phyloP scores from a whole-genome alignment of 2,113 vertebrate species.

The Brachypteracias leptosomus region DNA sequence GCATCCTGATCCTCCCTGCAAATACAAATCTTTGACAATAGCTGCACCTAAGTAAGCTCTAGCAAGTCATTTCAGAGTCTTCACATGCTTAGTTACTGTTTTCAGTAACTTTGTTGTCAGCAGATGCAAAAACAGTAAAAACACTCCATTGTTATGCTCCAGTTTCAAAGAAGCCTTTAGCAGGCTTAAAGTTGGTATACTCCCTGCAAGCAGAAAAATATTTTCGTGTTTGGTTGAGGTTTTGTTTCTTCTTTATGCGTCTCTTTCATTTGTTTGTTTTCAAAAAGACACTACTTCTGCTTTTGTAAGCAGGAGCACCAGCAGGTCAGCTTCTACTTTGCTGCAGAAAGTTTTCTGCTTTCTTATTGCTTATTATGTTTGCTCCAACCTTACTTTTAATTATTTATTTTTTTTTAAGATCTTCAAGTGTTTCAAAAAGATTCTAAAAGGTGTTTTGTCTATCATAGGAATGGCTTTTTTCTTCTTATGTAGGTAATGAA shows the following conservation, averaged over 20 bases:
- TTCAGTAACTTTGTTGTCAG: not conserved
- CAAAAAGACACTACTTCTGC: slow-evolving; percentile 21
- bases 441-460: slow-evolving; percentile 26
- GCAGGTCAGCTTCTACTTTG: not conserved
- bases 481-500: slow-evolving; percentile 39
- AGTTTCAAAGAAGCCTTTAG: not conserved
- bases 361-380: not conserved
- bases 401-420: not conserved
- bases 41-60: not conserved
- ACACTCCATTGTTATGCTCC: not conserved
- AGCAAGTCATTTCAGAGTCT: not conserved
- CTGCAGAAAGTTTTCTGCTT: not conserved
- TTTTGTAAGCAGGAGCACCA: slow-evolving; percentile 18
- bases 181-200: not conserved
- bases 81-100: not conserved
- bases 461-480: not conserved
- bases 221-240: not conserved
- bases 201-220: not conserved
- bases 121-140: slow-evolving; percentile 1
- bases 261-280: slow-evolving; percentile 13
- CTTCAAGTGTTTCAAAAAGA: not conserved
- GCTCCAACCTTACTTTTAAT: not conserved
- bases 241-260: not conserved
- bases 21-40: not conserved
- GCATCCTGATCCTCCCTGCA: not conserved